Percentiles rank a stretch among this genome's conserved stretches.
Evolutionary conservation across 2,113 vertebrate genomes (phyloP).

Genomic region (Pluvianellus socialis): DNA sequence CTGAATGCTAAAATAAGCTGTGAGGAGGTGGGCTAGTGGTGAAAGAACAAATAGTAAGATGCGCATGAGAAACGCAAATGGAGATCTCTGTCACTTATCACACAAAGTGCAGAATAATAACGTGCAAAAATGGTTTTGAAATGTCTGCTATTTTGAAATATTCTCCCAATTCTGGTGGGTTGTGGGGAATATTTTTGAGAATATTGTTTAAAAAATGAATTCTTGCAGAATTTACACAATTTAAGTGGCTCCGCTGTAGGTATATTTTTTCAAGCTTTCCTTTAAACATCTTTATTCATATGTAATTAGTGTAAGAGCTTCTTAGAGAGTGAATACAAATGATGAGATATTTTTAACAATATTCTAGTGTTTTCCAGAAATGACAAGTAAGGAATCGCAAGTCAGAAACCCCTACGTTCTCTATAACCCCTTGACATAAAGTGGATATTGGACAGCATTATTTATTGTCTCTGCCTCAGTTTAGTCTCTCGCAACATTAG

Average conservation of each 20-base stretch:
- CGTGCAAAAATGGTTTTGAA: not conserved
- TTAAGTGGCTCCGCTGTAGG: not conserved
- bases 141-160: not conserved
- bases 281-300: not conserved
- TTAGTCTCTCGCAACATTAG: not conserved
- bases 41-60: not conserved
- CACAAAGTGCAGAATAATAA: not conserved
- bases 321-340: not conserved
- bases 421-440: not conserved
- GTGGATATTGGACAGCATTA: not conserved
- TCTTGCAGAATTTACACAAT: not conserved
- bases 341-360: not conserved
- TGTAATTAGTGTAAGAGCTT: not conserved
- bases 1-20: not conserved
- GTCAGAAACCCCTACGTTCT: not conserved
- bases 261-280: not conserved
- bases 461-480: not conserved
- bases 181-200: not conserved
- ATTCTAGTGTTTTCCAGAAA: not conserved
- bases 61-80: not conserved
- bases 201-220: not conserved
- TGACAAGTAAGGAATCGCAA: not conserved
- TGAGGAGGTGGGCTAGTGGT: not conserved
- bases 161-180: not conserved
- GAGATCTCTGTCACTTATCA: not conserved